Evolutionary conservation across 2,797 vertebrate species (phyloP), one percentile per base, ranked within the genome.

Genomic region (Eulemur albifrons): DNA sequence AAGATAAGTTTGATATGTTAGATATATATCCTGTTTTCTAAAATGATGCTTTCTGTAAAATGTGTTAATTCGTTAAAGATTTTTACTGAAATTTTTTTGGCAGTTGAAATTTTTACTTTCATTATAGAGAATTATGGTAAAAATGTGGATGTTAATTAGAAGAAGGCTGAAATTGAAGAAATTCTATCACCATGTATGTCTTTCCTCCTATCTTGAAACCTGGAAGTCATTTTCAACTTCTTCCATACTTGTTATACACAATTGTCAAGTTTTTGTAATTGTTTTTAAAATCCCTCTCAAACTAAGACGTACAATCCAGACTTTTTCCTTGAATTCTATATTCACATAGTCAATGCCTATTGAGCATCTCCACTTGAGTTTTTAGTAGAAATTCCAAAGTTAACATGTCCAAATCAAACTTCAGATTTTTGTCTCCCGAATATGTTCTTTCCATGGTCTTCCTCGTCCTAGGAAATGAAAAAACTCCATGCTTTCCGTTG

Each of bases 21-120:
- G 69, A 57, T 83, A 59, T 32, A 40, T 61, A 38, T 83, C 11
- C 40, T 93, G 18, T 38, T 63, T 90, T 94, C 75, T 18, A 38
- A 54, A 90, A 94, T 77, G 69, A 52, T 67, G 2, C 57, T 69
- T 89, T 94, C 23, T 83, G 17, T 59, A 67, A 83, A 92, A 32
- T 59, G 2, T 88, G 45, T 70, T 89, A 80, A 65, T 67, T 90
- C 72, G 67, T 77, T 61, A 90, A 92, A 81, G 57, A 48, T 90
- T 95, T 69, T 92, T 88, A 79, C 45, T 93, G 88, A 82, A 72
- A 82, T 75, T 95, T 93, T 93, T 95, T 93, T 95, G 61, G 73
- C 40, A 80, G 20, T n/a, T 94, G 72, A 90, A 27, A 87, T 67
- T 97, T 94, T 79, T 67, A 70, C 2, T 27, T 93, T 95, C 20